Base-by-base conservation (phyloP, 2,888 invertebrate species). In the Zelleria hepariella region DNA sequence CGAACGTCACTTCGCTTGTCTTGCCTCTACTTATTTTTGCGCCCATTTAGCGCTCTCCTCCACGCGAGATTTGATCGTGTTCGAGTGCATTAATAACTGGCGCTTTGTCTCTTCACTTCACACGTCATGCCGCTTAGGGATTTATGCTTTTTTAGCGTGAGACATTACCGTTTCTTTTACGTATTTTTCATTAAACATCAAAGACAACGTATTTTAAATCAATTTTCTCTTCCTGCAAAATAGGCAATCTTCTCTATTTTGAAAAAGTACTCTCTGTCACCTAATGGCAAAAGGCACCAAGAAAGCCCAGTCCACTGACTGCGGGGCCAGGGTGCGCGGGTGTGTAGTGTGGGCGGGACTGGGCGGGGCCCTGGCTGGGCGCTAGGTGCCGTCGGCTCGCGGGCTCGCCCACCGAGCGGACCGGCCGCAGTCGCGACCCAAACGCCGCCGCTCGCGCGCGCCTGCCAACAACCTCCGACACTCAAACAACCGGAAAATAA, bases 341-440 rank as follows among this genome's bases (percentile, higher is more conserved):
- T 24, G 59, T 15, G 67, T 69, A 47, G 57, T 59, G 75, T 77
- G 82, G 80, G 81, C 79, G 79, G 74, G 74, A 70, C 78, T 74
- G 71, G 85, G 84, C 82, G 86, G 84, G 80, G 82, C 78, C 77
- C 80, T 80, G 83, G 82, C 80, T 80, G 83, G 82, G 86, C 80
- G 85, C 70, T 69, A 68, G 66, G n/a, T n/a, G n/a, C n/a, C n/a
- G n/a, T n/a, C n/a, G 72, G 73, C 70, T 80, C 70, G 65, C 65
- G 68, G 68, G 66, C 74, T 76, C 64, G 78, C 79, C 82, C 82
- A 83, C 84, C 84, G 78, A 74, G 72, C 71, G 75, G 69, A 71
- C 64, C 69, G 8, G 18, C 27, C 74, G 69, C 86, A 86, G 86
- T 86, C 83, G 82, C 75, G 78, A 71, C 77, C 74, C 71, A 75